Base-by-base conservation (phyloP, 1,140 invertebrate genomes). In the Pseudomyrmex pallidus region DNA sequence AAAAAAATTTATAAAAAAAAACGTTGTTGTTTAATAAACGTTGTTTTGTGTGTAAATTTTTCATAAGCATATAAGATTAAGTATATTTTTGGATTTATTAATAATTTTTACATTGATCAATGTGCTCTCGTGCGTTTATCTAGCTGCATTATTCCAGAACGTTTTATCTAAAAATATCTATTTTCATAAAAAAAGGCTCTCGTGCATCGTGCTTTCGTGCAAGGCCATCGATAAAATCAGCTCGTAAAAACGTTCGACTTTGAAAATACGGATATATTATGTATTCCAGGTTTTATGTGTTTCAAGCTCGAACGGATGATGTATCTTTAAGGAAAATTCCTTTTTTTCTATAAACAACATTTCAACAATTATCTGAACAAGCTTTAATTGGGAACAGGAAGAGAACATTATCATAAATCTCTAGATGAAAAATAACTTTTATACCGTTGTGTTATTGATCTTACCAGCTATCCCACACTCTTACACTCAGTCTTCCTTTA, bases 181-280 rank as follows among this genome's bases (percentile, higher is more conserved):
- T 74, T 72, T 64, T 62, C 54, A 76, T 61, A 61, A 64, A 35
- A 74, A 85, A 85, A 48, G 83, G 13, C 48, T 54, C 5, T 35
- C 35, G 35, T 35, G 35, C 35, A 7, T 35, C 52, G 68, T 68
- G 78, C 61, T 86, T 83, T 83, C 72, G 66, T 68, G 85, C 85
- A 63, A 87, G 85, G 80, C 52, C 66, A 35, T 76, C 56, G 85
- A 87, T 86, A 87, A 87, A 70, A 83, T 82, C 84, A 72, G 35
- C 57, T 64, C 5, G 46, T 74, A 61, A 66, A 59, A 80, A 72
- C 76, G 48, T 72, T 72, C 44, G 76, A 78, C 76, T 80, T 59
- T 59, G 56, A 72, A 80, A 80, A 8, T 59, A 12, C 35, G 44
- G 9, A 68, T 78, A 68, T 78, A 57, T 67, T 68, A 78, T 25